Evolutionary conservation across 2,113 vertebrate species (phyloP).

Genomic region (Labeo catla): DNA sequence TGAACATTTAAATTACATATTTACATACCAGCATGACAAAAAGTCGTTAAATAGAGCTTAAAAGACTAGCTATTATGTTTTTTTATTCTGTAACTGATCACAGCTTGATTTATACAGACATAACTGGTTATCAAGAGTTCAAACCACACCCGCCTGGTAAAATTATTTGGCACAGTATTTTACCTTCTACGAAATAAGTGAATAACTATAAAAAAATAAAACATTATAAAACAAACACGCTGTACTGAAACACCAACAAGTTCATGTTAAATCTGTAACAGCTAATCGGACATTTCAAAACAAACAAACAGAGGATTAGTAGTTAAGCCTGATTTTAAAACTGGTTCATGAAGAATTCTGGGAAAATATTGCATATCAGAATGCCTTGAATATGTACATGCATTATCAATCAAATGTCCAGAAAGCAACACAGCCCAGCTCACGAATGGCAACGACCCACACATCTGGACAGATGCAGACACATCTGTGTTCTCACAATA

Average conservation of each 20-base stretch:
- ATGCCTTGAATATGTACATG: not conserved
- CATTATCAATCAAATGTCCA: not conserved
- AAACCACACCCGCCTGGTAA: not conserved
- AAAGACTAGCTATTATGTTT: not conserved
- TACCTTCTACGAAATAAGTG: not conserved
- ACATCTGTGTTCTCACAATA: not conserved
- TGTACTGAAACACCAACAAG: not conserved
- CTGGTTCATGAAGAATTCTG: not conserved
- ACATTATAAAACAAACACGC: not conserved
- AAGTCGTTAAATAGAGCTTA: conserved; percentile 19
- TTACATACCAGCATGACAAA: conserved; percentile 16
- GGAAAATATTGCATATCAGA: not conserved
- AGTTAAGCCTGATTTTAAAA: not conserved
- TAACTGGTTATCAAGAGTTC: not conserved
- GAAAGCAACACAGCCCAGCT: not conserved
- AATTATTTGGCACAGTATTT: not conserved
- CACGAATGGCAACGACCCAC: not conserved
- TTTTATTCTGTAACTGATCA: not conserved
- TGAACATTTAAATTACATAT: conserved; percentile 27
- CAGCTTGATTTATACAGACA: not conserved
- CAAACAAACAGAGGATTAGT: not conserved
- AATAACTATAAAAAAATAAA: not conserved
- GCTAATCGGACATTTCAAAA: not conserved
- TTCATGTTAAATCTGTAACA: conserved; percentile 2
- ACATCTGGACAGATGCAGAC: not conserved